These are phyloP conservation scores for Streptopelia turtur DNA, from an alignment of 2,797 vertebrate species.

Conservation along the genomic window DNA sequence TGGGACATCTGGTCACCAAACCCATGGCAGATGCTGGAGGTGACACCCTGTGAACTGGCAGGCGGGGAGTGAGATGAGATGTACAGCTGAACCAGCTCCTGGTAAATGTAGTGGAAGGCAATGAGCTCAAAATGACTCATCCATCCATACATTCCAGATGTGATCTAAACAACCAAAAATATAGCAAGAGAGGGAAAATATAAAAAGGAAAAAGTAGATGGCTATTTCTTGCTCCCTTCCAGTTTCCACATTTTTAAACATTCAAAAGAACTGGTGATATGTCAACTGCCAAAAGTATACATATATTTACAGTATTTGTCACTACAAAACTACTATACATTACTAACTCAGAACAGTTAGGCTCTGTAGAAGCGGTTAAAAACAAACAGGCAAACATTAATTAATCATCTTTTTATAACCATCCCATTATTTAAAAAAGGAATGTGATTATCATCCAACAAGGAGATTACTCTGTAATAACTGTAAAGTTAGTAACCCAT, in stretches of 20 bases:
- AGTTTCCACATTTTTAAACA: not conserved
- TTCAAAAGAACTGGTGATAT: not conserved
- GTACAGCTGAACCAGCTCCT: not conserved
- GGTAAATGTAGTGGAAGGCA: not conserved
- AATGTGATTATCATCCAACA: not conserved
- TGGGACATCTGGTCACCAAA: fast-evolving
- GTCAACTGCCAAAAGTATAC: not conserved
- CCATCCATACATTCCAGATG: not conserved
- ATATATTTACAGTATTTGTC: not conserved
- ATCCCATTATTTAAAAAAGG: not conserved
- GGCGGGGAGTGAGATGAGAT: not conserved
- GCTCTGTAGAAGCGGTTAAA: not conserved
- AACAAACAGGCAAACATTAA: not conserved
- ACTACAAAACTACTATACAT: not conserved
- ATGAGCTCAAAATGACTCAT: fast-evolving
- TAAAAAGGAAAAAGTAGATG: not conserved
- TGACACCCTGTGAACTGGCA: not conserved
- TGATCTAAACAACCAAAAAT: not conserved
- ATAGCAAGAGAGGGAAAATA: not conserved
- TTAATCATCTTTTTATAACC: not conserved
- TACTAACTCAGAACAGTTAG: not conserved
- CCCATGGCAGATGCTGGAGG: not conserved
- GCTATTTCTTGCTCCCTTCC: not conserved
- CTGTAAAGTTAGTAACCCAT: not conserved
- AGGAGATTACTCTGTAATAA: not conserved